Base-by-base conservation (phyloP, 2,888 invertebrate species). In the Oxytorus armatus region DNA sequence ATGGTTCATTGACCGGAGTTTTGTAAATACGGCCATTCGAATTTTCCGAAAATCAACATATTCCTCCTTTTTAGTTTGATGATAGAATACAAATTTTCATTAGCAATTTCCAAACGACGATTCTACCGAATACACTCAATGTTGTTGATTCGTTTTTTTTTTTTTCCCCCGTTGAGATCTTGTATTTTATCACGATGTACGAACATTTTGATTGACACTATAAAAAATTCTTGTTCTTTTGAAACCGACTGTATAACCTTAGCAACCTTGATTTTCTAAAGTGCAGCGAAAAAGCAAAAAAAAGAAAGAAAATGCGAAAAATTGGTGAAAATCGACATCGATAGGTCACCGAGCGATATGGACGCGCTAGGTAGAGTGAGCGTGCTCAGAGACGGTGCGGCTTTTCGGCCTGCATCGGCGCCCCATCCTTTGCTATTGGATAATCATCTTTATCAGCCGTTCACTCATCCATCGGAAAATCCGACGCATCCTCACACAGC, bases 301-400 rank as follows among this genome's bases (percentile, higher is more conserved):
- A 8, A 8, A 10, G 36, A 1, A 8, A 49, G 16, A 51, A 72
- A 33, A 57, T 4, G 16, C 1, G 14, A 55, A 18, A 47, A 61
- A 25, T 36, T 36, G 0, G 29, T 53, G 53, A 23, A 0, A n/a
- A 44, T 53, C 23, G 57, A 69, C 36, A 5, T 29, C 29, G 29
- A 29, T 63, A 91, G 91, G 86, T 90, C 91, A 79, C 90, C 91
- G 16, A 92, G 88, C 84, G 91, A 91, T 59, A 84, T 90, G 53
- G 91, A 92, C 74, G 85, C 89, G 33, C 81, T 90, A 79, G 91
- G 93, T 76, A 93, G 95, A 84, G 95, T 95, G 55, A 95, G 95
- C 81, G 96, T 96, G 16, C 90, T 96, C 85, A 92, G 95, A 76
- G 95, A 95, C 88, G 94, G 94, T 42, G 89, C 90, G 83, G 88